phyloP scores from a whole-genome alignment of 1,140 invertebrate species.

The roundworm (Caenorhabditis elegans) region WBcel235 BX284604.4:15824501-15825000 shows the following conservation, averaged over 20 bases:
- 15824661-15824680: conserved; percentile 61
- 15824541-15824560: conserved; percentile 30
- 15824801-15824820: background rate
- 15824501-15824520: conserved; percentile 13
- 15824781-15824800: conserved; percentile 57
- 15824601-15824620: conserved; percentile 40
- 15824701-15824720: conserved; percentile 65
- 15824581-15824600: conserved; percentile 39
- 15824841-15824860: too few relatives aligned
- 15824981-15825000: too few relatives aligned
- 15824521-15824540: conserved; percentile 30
- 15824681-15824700: conserved; percentile 61
- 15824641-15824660: background rate
- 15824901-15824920: too few relatives aligned
- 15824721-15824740: conserved; percentile 60
- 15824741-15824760: conserved; percentile 63
- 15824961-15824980: too few relatives aligned
- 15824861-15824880: too few relatives aligned
- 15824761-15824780: conserved; percentile 58
- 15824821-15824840: background rate
- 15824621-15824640: too few relatives aligned
- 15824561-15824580: conserved; percentile 26
- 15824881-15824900: too few relatives aligned
- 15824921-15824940: too few relatives aligned
- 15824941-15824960: background rate